Percentiles rank a stretch among this genome's conserved stretches.
phyloP scores from a whole-genome alignment of 2,888 invertebrate species.

The Drosophila barbarae region DNA sequence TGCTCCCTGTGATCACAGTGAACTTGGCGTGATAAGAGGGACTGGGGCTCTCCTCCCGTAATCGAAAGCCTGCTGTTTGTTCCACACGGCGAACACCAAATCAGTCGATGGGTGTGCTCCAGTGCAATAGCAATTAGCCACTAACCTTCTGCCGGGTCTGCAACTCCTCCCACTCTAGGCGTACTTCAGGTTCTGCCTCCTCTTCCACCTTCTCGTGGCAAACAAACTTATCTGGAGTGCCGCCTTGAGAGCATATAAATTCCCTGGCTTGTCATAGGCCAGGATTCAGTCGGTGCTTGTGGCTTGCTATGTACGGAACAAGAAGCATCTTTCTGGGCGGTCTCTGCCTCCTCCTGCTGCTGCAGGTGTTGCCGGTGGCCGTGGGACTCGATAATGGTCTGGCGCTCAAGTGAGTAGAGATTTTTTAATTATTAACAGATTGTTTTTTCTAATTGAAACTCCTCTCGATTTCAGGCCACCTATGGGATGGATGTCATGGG shows the following conservation, averaged over 20 bases:
- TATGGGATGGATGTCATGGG: slow-evolving; percentile 87
- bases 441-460: slow-evolving; percentile 14
- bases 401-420: slow-evolving; percentile 75
- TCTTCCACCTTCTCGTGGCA: slow-evolving; percentile 22
- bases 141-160: slow-evolving; percentile 38
- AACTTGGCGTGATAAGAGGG: slow-evolving; percentile 55
- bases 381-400: slow-evolving; percentile 82
- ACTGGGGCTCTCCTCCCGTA: slow-evolving; percentile 39
- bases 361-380: slow-evolving; percentile 36
- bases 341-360: slow-evolving; percentile 26
- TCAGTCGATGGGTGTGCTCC: slow-evolving; percentile 50
- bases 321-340: slow-evolving; percentile 12
- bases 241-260: slow-evolving; percentile 48
- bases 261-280: slow-evolving; percentile 1
- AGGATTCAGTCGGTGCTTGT: slow-evolving; percentile 44
- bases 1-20: slow-evolving; percentile 40
- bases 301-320: slow-evolving; percentile 37
- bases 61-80: slow-evolving; percentile 31
- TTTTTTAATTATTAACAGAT: not conserved
- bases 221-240: slow-evolving; percentile 52
- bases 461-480: slow-evolving; percentile 81
- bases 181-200: slow-evolving; percentile 18
- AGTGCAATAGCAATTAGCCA: slow-evolving; percentile 57
- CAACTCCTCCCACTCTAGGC: slow-evolving; percentile 10
- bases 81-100: slow-evolving; percentile 38